Evolutionary conservation across 2,113 vertebrate species (phyloP), one percentile per base, ranked within the genome.

Genomic region (Lampris incognitus): DNA sequence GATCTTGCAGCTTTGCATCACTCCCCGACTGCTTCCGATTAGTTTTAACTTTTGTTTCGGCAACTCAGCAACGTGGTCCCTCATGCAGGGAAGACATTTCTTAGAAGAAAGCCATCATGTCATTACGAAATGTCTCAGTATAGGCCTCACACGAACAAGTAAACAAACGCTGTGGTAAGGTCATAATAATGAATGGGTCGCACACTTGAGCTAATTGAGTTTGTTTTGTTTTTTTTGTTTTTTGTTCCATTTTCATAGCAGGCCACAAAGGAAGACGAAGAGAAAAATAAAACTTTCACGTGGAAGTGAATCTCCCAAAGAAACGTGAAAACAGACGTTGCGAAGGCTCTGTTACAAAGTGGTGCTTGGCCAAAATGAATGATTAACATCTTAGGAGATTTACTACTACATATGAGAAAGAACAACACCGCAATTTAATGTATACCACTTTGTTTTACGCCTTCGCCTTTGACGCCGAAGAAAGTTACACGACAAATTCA

Each of bases 351-450:
- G 81, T 84, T 79, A 83, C 56, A 75, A 77, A 87, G 81, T 87
- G 82, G 72, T 83, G 79, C 84, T 88, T 87, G 87, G 85, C 75
- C 76, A 69, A 84, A 86, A 82, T 88, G 85, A 88, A 89, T 90
- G 82, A 78, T 75, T 81, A 82, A 79, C 80, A 66, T 74, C 58
- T 63, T 56, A 65, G 74, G 62, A 70, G 66, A 63, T 66, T 69
- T 70, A 36, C 55, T 67, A 74, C 55, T 78, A 74, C 83, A 85
- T 74, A 65, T 70, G 61, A 74, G 58, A 68, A 59, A 72, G 80
- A 76, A 82, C 83, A 62, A 11, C 67, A 62, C 74, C 62, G 58
- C 64, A 57, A 68, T 66, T 66, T 3, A 71, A 69, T 13, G 46
- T 67, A 11, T 59, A 71, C 7, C 50, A 66, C 56, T 65, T 9